Evolutionary conservation across 2,797 vertebrate species (phyloP), one percentile per base, ranked within the genome.

Genomic region (Phaenicophaeus curvirostris): DNA sequence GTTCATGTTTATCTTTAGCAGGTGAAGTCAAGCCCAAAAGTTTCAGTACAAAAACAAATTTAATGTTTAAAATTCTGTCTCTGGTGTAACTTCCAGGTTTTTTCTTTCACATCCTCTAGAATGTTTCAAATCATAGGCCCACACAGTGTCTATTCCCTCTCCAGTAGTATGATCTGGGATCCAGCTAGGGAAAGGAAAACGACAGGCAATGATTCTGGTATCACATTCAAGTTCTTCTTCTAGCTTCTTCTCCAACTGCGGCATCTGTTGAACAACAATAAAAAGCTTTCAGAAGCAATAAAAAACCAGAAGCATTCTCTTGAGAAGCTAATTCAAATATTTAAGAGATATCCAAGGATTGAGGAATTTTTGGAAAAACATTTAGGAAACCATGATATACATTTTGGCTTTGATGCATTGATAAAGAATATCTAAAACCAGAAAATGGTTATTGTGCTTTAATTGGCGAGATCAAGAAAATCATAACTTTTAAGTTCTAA

Each of bases 151-250:
- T 50, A 98, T 98, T 82, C 99, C 99, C 84, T 99, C 98, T 75
- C 99, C 99, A 4, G 95, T 71, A 13, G 97, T 97, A 12, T 94
- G 95, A 95, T 98, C 98, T 17, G 99, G 98, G 39, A 97, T 97
- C 99, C 99, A 99, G 55, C 97, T 97, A 5, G 99, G 99, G 86
- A 99, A 99, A 69, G 99, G 99, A 89, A 99, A 99, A 69, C 99
- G 98, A 83, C 99, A 99, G 30, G 99, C 99, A 51, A 99, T 98
- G 90, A 99, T 98, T 94, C 98, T 97, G 41, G 99, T 98, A 55
- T 97, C 96, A 23, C 75, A 96, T 16, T 97, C 90, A 31, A 99
- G 97, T 93, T 99, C 99, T 2, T 85, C 97, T 54, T 98, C 97
- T 44, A 99, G 98, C 84, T 99, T 99, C 94, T 98, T 96, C 97